phyloP scores from a whole-genome alignment of 2,888 invertebrate species.

The Cerastis rubricosa region DNA sequence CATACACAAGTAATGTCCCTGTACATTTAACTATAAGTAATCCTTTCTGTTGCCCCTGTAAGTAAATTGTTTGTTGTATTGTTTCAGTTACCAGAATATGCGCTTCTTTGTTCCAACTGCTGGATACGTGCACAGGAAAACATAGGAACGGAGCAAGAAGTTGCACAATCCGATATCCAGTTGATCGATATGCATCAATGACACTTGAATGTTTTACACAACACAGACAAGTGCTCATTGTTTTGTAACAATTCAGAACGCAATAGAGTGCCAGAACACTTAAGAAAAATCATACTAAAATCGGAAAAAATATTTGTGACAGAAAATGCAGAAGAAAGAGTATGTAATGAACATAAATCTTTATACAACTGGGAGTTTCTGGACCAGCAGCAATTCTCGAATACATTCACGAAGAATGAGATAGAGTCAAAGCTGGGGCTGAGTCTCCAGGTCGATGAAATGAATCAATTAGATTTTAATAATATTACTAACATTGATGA shows the following conservation, averaged over 20 bases:
- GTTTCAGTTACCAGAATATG: constrained; percentile 18
- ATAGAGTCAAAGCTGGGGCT: constrained; percentile 23
- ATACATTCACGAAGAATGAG: constrained; percentile 16
- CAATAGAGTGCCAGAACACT: constrained; percentile 12
- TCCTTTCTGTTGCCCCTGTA: not conserved
- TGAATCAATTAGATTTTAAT: constrained; percentile 12
- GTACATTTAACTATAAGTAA: not conserved
- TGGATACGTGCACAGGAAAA: constrained; percentile 2
- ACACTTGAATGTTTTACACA: constrained; percentile 8
- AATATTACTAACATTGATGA: constrained; percentile 2
- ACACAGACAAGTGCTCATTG: constrained; percentile 11
- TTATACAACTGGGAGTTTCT: constrained; percentile 17
- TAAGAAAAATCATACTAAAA: constrained; percentile 5
- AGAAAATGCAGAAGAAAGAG: constrained; percentile 11
- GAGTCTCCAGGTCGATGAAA: constrained; percentile 16
- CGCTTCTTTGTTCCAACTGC: constrained; percentile 11
- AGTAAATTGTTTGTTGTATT: not conserved
- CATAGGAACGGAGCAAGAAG: constrained; percentile 7
- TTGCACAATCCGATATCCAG: not conserved
- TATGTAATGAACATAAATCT: constrained; percentile 10
- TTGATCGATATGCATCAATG: constrained; percentile 2
- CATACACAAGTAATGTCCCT: not conserved
- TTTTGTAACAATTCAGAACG: not conserved
- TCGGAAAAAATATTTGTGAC: not conserved
- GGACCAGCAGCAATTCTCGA: not conserved